Evolutionary conservation across 2,888 invertebrate species (phyloP), one percentile per base, ranked within the genome.

Genomic region (Rhagophthalmus giganteus): DNA sequence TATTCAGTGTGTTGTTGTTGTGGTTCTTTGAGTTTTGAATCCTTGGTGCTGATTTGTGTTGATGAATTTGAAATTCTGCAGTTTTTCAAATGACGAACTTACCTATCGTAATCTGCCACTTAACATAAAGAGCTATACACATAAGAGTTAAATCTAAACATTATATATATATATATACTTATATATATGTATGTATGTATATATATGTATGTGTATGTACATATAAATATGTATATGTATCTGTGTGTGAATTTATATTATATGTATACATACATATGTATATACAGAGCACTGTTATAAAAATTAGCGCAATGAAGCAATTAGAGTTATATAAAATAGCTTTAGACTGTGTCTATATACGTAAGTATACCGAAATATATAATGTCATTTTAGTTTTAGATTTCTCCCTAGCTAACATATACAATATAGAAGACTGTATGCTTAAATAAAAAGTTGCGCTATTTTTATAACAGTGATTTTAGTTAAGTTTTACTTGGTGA

Each of bases 401-500:
- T 46, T 46, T 53, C 25, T 60, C 50, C 57, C 60, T 63, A 57
- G 63, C 50, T 50, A 45, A 54, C 64, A 61, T 65, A 68, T 68
- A 69, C 66, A 66, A 63, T 61, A 68, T 69, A 73, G 70, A 72
- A 73, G 73, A 73, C 73, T 73, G 73, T 71, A 69, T 66, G 67
- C 67, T 67, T 70, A 63, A 63, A 64, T 52, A 57, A 49, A 38
- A 49, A 57, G 44, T 56, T 58, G 47, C 57, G 64, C 69, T 67
- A 68, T 67, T 68, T 68, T 64, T 58, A 62, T 65, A 66, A 60
- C 63, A 64, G 62, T 63, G 64, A 60, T 35, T 61, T 63, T 67
- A 67, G 69, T 71, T 72, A 69, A 71, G 69, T 70, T 70, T 72
- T 70, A 70, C 66, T 72, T 74, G 74, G 73, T 74, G 73, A 74